Percentiles rank a stretch among this genome's conserved stretches.
Conservation (phyloP, 2,888 invertebrate species). For the Andricus curvator region DNA sequence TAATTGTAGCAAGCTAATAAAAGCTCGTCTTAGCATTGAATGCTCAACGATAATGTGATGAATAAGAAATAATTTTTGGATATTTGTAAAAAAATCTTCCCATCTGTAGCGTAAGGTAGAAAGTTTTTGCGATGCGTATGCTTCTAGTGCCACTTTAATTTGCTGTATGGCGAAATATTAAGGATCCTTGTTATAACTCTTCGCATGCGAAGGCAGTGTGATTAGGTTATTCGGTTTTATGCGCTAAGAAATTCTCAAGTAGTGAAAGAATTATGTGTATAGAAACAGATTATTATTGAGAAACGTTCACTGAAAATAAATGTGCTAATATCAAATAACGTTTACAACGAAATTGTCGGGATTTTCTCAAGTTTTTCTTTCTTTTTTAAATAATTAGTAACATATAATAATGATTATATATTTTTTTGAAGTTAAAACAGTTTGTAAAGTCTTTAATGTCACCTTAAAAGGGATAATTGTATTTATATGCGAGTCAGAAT, state of each 20-base stretch:
- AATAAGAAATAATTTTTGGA: neutral
- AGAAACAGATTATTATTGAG: neutral
- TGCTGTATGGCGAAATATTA: neutral
- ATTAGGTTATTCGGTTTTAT: neutral
- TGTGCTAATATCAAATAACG: neutral
- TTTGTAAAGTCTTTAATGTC: neutral
- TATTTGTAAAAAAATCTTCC: neutral
- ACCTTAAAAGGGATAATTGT: neutral
- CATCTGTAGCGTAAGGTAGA: neutral
- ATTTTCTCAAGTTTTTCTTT: neutral
- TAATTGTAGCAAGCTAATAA: neutral
- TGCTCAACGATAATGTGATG: neutral
- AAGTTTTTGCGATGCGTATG: neutral
- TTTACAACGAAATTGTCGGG: neutral
- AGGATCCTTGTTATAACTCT: constrained; percentile 49
- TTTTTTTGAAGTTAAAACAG: no score
- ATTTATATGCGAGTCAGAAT: neutral
- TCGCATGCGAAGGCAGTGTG: constrained; percentile 50
- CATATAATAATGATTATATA: no score
- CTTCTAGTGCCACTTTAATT: neutral
- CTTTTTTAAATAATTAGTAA: no score
- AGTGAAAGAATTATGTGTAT: neutral
- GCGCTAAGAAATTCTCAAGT: neutral
- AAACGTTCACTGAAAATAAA: neutral
- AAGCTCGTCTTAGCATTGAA: neutral